Evolutionary conservation across 2,888 invertebrate species (phyloP).

Genomic region (Biston stratarius): DNA sequence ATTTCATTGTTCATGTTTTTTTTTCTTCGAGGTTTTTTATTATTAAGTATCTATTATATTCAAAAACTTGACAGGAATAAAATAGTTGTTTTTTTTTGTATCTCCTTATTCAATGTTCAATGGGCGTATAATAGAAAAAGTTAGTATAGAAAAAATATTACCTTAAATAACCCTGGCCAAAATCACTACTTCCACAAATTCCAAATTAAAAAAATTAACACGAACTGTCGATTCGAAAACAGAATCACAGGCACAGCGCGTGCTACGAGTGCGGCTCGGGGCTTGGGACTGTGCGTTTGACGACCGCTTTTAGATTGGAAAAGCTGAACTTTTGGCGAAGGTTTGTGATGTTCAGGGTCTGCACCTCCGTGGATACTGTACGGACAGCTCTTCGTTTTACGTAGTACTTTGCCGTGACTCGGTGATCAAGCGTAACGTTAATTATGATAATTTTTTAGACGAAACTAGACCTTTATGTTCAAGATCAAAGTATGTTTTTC

Average conservation of each 20-base stretch:
- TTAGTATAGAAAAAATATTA: slow-evolving; percentile 19
- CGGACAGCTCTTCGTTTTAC: too few species aligned
- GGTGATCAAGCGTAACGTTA: slow-evolving; percentile 7
- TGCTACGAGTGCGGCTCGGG: slow-evolving; percentile 43
- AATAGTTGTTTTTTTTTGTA: too few species aligned
- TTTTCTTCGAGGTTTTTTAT: too few species aligned
- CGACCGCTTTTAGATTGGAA: slow-evolving; percentile 34
- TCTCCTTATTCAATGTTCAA: too few species aligned
- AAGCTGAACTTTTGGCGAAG: slow-evolving; percentile 40
- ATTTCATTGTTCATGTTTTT: too few species aligned
- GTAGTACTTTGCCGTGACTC: slow-evolving; percentile 1
- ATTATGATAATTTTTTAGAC: background rate
- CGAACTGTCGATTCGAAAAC: slow-evolving; percentile 34
- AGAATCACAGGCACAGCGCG: slow-evolving; percentile 36
- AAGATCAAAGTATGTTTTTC: background rate
- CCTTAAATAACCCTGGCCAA: slow-evolving; percentile 24
- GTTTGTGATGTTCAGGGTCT: slow-evolving; percentile 38
- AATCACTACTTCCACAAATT: slow-evolving; percentile 16
- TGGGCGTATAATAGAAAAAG: too few species aligned
- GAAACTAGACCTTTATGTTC: background rate
- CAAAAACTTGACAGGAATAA: too few species aligned
- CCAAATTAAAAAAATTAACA: slow-evolving; percentile 29
- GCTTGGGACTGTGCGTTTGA: slow-evolving; percentile 33
- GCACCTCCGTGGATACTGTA: background rate
- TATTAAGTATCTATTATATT: too few species aligned